Conservation (phyloP, 2,888 invertebrate species). For the Drosophila anceps region DNA sequence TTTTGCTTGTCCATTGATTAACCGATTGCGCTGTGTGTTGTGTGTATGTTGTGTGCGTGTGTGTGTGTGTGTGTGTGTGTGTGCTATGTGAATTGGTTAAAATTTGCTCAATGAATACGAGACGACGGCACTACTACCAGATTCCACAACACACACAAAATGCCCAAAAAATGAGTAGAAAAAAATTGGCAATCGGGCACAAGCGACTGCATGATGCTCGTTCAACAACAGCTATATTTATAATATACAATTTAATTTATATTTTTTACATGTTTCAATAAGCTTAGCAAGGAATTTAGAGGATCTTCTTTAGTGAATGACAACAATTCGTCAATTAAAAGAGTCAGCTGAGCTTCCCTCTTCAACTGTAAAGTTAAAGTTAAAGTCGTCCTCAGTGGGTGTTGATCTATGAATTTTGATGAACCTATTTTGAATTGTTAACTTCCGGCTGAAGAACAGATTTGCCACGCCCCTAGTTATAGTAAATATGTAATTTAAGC, state of each 20-base stretch:
- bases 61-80: constrained; percentile 15
- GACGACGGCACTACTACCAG: constrained; percentile 16
- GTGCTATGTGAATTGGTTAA: constrained; percentile 39
- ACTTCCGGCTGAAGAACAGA: too few relatives aligned
- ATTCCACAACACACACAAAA: constrained; percentile 5
- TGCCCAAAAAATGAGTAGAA: not conserved
- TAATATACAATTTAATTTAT: too few relatives aligned
- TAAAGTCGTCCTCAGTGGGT: too few relatives aligned
- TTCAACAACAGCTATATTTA: not conserved
- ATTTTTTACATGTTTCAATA: not conserved
- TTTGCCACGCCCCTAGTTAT: not conserved
- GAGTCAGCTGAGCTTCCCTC: too few relatives aligned
- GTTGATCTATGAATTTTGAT: too few relatives aligned
- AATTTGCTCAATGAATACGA: constrained; percentile 69
- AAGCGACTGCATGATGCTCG: not conserved
- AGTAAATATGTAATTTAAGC: not conserved
- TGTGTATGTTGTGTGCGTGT: constrained; percentile 17
- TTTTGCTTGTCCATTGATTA: constrained; percentile 61
- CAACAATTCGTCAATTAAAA: too few relatives aligned
- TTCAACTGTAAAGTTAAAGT: too few relatives aligned
- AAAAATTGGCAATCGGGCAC: not conserved
- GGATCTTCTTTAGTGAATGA: not conserved
- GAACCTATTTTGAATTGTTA: not conserved
- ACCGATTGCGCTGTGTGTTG: constrained; percentile 24
- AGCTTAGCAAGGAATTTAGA: not conserved